Evolutionary conservation across 2,113 vertebrate genomes (phyloP).

Genomic region (Nothoprocta perdicaria): DNA sequence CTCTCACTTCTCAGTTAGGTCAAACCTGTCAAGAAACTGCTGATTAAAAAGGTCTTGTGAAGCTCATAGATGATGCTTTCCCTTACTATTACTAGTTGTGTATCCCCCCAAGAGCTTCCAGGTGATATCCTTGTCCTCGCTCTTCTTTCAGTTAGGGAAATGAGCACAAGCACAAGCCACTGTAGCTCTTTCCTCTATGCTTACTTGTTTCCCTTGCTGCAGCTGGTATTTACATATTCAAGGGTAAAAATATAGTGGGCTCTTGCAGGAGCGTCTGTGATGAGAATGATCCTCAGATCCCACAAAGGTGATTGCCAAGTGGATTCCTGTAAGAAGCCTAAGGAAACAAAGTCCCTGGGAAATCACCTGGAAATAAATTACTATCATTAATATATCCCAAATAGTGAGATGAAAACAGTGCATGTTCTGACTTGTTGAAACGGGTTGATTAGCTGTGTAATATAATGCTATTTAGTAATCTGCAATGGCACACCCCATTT

Average conservation of each 20-base stretch:
- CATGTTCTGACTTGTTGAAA: background rate
- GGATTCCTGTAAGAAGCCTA: background rate
- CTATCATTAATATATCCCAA: background rate
- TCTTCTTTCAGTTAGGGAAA: background rate
- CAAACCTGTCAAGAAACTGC: background rate
- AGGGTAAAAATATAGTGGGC: background rate
- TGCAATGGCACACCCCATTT: background rate
- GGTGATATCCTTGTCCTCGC: background rate
- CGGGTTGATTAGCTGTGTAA: background rate
- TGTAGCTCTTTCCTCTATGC: background rate
- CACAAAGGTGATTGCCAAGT: background rate
- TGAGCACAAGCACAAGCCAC: background rate
- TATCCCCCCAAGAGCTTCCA: background rate
- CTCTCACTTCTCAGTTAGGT: background rate
- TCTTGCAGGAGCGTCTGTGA: background rate
- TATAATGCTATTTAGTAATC: background rate
- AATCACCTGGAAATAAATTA: background rate
- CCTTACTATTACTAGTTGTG: background rate
- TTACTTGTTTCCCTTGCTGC: background rate
- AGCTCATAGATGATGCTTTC: background rate
- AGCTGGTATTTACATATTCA: background rate
- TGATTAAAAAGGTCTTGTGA: background rate
- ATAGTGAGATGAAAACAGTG: background rate
- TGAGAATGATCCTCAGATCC: background rate
- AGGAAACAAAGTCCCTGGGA: background rate